Base-by-base conservation (phyloP, 2,797 vertebrate species). In the Gymnoscopelus microlampas region DNA sequence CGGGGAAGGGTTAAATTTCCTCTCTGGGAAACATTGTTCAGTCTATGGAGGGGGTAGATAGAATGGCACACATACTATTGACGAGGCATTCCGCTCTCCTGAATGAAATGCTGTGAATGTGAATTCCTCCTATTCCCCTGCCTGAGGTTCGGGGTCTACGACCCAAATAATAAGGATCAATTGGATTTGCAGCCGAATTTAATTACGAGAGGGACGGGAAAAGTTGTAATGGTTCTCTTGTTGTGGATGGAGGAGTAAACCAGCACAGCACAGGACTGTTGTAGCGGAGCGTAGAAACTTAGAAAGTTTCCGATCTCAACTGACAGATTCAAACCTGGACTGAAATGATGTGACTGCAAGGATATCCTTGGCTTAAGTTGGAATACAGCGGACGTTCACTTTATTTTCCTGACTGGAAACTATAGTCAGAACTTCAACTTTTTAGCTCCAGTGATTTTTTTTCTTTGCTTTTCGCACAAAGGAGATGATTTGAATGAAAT, bases 61-160 rank as follows among this genome's bases (percentile, higher is more conserved):
- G 86, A 82, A 65, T 79, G 85, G 84, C 66, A 75, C 85, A 72
- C 85, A 72, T 80, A 91, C 87, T 90, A 87, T 81, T 70, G 82
- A 64, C 73, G 76, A 87, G 79, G 77, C 89, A 68, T 81, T 91
- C 88, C 83, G 81, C 84, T 87, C 70, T 77, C 84, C 88, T 88
- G 93, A 93, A 93, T 93, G 93, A 92, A 90, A 88, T 66, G 80
- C 90, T 69, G 88, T 86, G 88, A 81, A 67, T 87, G 85, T 88
- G 88, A 81, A 71, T 51, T 51, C 50, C 50, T 4, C 50, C 50
- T 4, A 4, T 71, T 79, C 80, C 74, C 82, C 77, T 63, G 71
- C 67, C 71, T 82, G 82, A 88, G 82, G 53, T 82, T 58, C 69
- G 68, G 77, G 62, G 60, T 74, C 68, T 80, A 78, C 71, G 65